Evolutionary conservation across 1,140 invertebrate genomes (phyloP).

Genomic region (Armadillidium nasatum): DNA sequence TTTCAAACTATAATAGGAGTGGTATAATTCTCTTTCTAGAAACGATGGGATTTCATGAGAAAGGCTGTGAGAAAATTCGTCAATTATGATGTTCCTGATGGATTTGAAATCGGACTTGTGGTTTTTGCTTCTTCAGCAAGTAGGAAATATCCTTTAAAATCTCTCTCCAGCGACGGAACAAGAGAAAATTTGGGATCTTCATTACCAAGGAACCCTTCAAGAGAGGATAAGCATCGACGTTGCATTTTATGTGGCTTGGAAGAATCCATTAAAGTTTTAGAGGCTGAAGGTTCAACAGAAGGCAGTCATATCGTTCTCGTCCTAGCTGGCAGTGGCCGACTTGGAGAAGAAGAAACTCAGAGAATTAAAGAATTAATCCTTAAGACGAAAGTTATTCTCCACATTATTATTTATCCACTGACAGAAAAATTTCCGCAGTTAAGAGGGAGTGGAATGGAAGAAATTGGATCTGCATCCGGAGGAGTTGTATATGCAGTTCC

Average conservation of each 20-base stretch:
- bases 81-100: conserved; percentile 46
- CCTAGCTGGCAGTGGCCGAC: conserved; percentile 30
- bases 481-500: conserved; percentile 36
- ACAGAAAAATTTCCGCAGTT: conserved; percentile 36
- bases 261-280: conserved; percentile 30
- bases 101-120: conserved; percentile 46
- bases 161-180: conserved; percentile 34
- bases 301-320: conserved; percentile 37
- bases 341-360: conserved; percentile 25
- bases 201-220: conserved; percentile 40
- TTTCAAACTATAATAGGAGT: not conserved
- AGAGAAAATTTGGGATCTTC: conserved; percentile 42
- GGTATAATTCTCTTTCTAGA: conserved; percentile 45
- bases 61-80: conserved; percentile 57
- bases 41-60: conserved; percentile 59
- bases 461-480: conserved; percentile 29
- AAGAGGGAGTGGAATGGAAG: conserved; percentile 32
- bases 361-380: conserved; percentile 26
- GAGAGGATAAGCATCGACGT: conserved; percentile 34
- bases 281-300: conserved; percentile 25
- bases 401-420: conserved; percentile 41
- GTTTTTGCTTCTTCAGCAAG: conserved; percentile 38
- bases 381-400: conserved; percentile 30
- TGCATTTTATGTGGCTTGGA: conserved; percentile 38
- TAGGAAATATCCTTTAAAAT: conserved; percentile 39